Evolutionary conservation across 1,140 invertebrate species (phyloP).

Genomic region (Brachionus manjavacas): DNA sequence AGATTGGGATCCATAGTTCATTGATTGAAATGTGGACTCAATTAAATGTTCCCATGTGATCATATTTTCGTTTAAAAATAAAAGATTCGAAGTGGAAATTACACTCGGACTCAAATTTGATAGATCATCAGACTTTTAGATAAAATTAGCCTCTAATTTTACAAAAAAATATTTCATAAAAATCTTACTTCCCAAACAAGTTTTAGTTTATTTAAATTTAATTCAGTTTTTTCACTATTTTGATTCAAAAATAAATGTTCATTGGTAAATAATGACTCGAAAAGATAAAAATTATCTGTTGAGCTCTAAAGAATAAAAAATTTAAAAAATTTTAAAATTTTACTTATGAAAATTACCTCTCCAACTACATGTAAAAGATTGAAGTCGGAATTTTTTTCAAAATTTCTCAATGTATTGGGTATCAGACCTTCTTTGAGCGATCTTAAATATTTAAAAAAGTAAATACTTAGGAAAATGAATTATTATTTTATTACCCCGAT

Average conservation of each 20-base stretch:
- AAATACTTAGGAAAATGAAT: not conserved
- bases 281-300: not conserved
- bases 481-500: not conserved
- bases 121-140: slow-evolving; percentile 14
- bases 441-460: not conserved
- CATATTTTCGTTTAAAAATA: not conserved
- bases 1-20: not conserved
- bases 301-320: not conserved
- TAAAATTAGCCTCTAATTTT: not conserved
- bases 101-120: slow-evolving; percentile 22
- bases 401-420: slow-evolving; percentile 24
- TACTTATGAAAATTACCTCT: not conserved
- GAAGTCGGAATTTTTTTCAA: not conserved
- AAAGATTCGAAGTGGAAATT: not conserved
- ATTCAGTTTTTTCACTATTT: slow-evolving; percentile 4
- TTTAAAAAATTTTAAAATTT: not conserved
- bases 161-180: not conserved
- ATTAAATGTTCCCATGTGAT: slow-evolving; percentile 19
- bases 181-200: slow-evolving; percentile 36
- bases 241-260: slow-evolving; percentile 34
- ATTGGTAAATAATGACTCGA: slow-evolving; percentile 12
- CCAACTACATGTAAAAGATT: slow-evolving; percentile 28
- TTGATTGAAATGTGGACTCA: not conserved
- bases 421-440: slow-evolving; percentile 15
- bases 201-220: slow-evolving; percentile 14